Percentiles rank a stretch among this genome's conserved stretches.
phyloP scores from a whole-genome alignment of 1,140 invertebrate species.

The Orchesella cincta region DNA sequence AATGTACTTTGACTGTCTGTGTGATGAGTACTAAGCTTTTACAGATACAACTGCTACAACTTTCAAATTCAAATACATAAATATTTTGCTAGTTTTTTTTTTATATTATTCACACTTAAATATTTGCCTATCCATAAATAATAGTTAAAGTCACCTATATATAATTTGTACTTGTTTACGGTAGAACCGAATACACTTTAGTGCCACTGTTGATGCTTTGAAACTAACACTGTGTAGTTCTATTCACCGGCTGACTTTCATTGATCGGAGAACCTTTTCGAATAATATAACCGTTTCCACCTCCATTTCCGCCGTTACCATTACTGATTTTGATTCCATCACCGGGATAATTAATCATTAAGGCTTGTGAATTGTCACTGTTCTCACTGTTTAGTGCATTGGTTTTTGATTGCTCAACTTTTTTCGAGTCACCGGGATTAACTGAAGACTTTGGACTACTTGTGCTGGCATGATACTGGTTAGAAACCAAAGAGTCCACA shows the following conservation, averaged over 20 bases:
- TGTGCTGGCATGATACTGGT: not conserved
- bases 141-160: not conserved
- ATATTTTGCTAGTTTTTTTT: not conserved
- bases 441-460: conserved; percentile 31
- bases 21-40: too few relatives aligned
- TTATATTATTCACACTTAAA: not conserved
- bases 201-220: not conserved
- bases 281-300: conserved; percentile 42
- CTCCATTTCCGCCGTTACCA: conserved; percentile 20
- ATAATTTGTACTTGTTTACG: conserved; percentile 23
- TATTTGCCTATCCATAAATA: not conserved
- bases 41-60: too few relatives aligned
- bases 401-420: not conserved
- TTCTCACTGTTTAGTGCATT: not conserved
- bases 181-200: conserved; percentile 21
- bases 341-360: conserved; percentile 24
- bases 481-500: not conserved
- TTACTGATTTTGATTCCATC: conserved; percentile 34
- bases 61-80: too few relatives aligned
- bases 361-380: conserved; percentile 29
- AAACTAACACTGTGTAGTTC: conserved; percentile 37
- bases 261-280: conserved; percentile 30
- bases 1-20: too few relatives aligned
- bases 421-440: not conserved
- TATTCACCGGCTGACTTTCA: conserved; percentile 36